phyloP scores from a whole-genome alignment of 1,140 invertebrate species.

The Potamilus streckersoni region DNA sequence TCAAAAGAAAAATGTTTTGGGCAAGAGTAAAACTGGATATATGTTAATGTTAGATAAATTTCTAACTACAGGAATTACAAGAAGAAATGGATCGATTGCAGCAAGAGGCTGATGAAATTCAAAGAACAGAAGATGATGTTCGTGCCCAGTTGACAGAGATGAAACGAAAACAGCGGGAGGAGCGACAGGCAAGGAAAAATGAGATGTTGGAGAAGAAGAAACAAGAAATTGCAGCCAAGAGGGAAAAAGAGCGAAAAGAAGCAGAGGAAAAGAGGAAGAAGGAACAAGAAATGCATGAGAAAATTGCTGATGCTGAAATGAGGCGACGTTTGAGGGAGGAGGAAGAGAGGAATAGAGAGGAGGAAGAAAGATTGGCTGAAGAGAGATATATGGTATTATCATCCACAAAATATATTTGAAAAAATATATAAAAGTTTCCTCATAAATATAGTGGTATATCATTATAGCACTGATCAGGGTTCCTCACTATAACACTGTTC shows the following conservation, averaged over 20 bases:
- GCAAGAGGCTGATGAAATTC: constrained; percentile 46
- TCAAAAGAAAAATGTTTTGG: neutral
- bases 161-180: constrained; percentile 48
- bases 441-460: too few species aligned
- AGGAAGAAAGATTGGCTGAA: constrained; percentile 48
- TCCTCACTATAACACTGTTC: too few species aligned
- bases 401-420: too few species aligned
- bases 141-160: constrained; percentile 40
- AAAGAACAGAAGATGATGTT: constrained; percentile 53
- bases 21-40: neutral
- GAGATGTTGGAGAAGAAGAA: constrained; percentile 42
- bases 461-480: too few species aligned
- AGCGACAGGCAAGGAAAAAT: constrained; percentile 47
- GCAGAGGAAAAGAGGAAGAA: constrained; percentile 46
- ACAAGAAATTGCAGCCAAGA: constrained; percentile 36
- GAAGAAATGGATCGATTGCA: constrained; percentile 49
- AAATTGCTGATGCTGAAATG: constrained; percentile 51
- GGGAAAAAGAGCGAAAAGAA: constrained; percentile 48
- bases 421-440: too few species aligned
- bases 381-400: constrained; percentile 49
- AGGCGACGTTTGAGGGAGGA: constrained; percentile 42
- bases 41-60: neutral
- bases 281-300: constrained; percentile 50
- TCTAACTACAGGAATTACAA: constrained; percentile 41
- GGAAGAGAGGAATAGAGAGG: constrained; percentile 43